These are phyloP conservation scores for Falco columbarius DNA, from an alignment of 2,797 vertebrate species.

Conservation along the genomic window DNA sequence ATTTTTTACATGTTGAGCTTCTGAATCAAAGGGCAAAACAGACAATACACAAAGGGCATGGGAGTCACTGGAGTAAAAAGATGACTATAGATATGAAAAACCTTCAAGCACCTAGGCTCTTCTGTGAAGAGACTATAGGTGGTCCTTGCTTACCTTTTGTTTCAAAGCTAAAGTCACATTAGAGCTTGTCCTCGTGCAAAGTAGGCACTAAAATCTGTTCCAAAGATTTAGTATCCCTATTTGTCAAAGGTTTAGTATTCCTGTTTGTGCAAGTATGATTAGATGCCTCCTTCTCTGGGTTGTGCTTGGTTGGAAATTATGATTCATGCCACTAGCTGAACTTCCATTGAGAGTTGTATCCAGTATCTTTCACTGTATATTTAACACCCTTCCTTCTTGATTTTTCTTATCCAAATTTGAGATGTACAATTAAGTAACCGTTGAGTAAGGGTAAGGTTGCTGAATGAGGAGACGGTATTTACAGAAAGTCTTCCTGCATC, in stretches of 20 bases:
- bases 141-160: background rate
- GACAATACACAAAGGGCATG: background rate
- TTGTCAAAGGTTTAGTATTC: background rate
- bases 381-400: background rate
- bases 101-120: background rate
- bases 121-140: background rate
- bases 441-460: background rate
- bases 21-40: background rate
- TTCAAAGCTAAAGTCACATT: background rate
- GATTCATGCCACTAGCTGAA: background rate
- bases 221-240: background rate
- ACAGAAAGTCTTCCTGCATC: background rate
- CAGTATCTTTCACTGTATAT: background rate
- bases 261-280: background rate
- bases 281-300: background rate
- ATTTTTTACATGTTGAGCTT: background rate
- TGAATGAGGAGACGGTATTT: background rate
- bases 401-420: background rate
- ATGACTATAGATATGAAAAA: background rate
- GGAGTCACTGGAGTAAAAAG: background rate
- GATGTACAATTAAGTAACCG: background rate
- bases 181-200: background rate
- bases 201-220: background rate
- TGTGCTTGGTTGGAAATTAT: background rate
- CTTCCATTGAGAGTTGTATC: background rate